A percentile compares a stretch with the other conserved stretches of the same genome.
phyloP scores from a whole-genome alignment of 1,140 invertebrate species.

The Drosophila trapezifrons region DNA sequence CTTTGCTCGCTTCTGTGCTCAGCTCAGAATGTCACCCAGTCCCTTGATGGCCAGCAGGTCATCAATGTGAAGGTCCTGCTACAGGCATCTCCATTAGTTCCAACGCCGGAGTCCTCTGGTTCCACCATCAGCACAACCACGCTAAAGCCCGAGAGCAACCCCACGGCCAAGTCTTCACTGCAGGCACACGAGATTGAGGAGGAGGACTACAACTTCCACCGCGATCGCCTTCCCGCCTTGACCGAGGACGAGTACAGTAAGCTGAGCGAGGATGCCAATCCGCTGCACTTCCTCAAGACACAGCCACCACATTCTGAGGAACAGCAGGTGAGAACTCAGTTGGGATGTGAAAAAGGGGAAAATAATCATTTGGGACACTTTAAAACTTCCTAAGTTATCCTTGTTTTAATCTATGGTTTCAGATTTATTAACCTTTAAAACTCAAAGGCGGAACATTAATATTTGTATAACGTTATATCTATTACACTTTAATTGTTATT shows the following conservation, averaged over 20 bases:
- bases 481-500: no score
- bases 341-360: not conserved
- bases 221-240: conserved; percentile 53
- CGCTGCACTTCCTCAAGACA: conserved; percentile 67
- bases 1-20: conserved; percentile 24
- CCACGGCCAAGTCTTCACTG: conserved; percentile 16
- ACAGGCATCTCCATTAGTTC: not conserved
- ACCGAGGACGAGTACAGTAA: conserved; percentile 55
- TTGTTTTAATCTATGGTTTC: no score
- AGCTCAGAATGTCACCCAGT: conserved; percentile 10
- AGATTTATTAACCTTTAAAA: no score
- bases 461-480: no score
- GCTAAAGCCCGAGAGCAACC: conserved; percentile 7
- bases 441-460: no score
- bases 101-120: not conserved
- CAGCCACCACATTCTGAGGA: not conserved
- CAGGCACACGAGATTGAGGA: conserved; percentile 30
- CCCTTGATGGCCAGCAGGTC: conserved; percentile 4
- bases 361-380: no score
- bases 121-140: conserved; percentile 13
- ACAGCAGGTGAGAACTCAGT: not conserved
- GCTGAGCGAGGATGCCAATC: conserved; percentile 64
- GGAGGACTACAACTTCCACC: conserved; percentile 59
- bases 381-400: no score
- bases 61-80: conserved; percentile 18